Evolutionary conservation across 2,113 vertebrate species (phyloP).

Genomic region (Leucoraja erinaceus): DNA sequence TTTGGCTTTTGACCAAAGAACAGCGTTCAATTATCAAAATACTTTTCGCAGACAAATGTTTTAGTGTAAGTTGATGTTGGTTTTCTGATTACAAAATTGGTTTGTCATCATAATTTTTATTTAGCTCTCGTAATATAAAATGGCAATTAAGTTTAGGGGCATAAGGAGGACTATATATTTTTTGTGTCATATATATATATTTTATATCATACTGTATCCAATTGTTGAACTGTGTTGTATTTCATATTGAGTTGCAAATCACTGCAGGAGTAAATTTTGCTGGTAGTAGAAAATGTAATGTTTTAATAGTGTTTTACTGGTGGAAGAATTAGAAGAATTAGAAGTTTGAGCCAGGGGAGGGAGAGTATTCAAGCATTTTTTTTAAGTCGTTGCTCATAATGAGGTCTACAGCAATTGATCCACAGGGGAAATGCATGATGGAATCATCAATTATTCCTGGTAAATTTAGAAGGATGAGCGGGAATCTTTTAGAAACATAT

Average conservation of each 20-base stretch:
- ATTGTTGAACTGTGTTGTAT: background rate
- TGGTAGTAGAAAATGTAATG: background rate
- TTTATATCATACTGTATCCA: background rate
- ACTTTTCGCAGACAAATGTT: background rate
- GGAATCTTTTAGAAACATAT: no score
- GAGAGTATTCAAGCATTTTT: background rate
- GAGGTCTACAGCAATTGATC: background rate
- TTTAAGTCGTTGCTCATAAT: background rate
- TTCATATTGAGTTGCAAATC: background rate
- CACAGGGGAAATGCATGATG: background rate
- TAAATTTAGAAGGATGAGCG: background rate
- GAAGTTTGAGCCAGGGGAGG: background rate
- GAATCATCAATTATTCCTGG: background rate
- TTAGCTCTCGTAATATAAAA: background rate
- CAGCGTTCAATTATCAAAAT: no score
- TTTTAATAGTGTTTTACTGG: background rate
- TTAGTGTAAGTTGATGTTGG: background rate
- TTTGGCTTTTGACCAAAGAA: no score
- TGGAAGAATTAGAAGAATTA: background rate
- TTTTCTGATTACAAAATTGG: background rate
- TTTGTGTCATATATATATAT: background rate
- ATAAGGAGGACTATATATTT: background rate
- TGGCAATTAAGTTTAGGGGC: background rate
- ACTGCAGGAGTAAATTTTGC: background rate
- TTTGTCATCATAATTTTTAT: background rate